Evolutionary conservation across 1,140 invertebrate species (phyloP), one percentile per base, ranked within the genome.

Genomic region (Pseudomyrmex flavicornis): DNA sequence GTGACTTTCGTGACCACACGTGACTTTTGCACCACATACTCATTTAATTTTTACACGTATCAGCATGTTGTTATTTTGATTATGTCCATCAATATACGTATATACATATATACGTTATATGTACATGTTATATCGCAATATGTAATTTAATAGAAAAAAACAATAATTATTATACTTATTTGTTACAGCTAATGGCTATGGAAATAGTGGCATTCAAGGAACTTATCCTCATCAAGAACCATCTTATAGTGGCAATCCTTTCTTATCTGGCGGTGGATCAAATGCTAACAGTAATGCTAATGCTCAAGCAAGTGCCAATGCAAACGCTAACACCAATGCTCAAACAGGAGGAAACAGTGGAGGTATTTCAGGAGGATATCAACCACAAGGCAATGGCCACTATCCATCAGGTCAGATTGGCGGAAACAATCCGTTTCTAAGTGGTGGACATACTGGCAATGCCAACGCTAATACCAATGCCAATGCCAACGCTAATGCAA

Each of bases 401-500:
- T 56, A 17, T 44, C 13, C 61, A 56, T 4, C 83, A 13, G 12
- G 2, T 3, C 35, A 66, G 0, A 63, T 69, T 8, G 80, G 48
- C 10, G 2, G 15, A 2, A 59, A 35, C 35, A 88, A 87, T 76
- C 69, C 75, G 2, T 88, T 89, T 59, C 17, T 87, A 0, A 35
- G 3, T n/a, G 52, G 46, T 22, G 62, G 65, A 35, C n/a, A 4
- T 17, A 54, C 52, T 12, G 10, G 50, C 35, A 56, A 66, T 44
- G 62, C 76, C 13, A 86, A 73, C 26, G 70, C 70, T 10, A 76
- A 74, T 68, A 80, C 75, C 46, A 82, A 83, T 61, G 86, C 87
- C 2, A 83, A 62, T 62, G 82, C 83, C 7, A 90, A 62, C 52
- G 82, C 83, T 3, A 90, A 89, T 17, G 86, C 82, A 35, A 35